Conservation (phyloP, 1,140 invertebrate species). For the Uloborus diversus region DNA sequence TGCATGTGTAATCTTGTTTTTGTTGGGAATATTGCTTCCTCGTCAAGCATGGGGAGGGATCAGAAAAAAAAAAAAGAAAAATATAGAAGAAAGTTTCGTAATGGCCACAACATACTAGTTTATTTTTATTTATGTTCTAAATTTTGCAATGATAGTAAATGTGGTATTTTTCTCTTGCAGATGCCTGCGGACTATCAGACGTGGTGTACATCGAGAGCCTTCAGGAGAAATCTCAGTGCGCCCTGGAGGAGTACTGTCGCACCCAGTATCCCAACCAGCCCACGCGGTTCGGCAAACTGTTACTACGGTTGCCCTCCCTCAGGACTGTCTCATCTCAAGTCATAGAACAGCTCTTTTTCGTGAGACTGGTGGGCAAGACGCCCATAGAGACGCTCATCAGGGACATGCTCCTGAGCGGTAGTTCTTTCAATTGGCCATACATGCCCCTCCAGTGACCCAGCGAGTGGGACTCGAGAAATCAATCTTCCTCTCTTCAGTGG, state of each 20-base stretch:
- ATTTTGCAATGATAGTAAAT: no score
- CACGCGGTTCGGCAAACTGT: constrained; percentile 91
- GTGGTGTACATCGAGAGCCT: constrained; percentile 92
- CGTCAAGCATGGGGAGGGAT: no score
- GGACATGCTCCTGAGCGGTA: constrained; percentile 91
- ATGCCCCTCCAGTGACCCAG: constrained; percentile 73
- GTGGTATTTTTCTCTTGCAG: constrained; percentile 80
- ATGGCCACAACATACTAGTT: no score
- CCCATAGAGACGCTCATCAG: constrained; percentile 95
- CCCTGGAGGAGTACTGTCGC: constrained; percentile 94
- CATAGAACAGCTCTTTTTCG: constrained; percentile 98
- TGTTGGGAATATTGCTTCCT: no score
- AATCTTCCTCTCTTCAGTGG: background rate
- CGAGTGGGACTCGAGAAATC: background rate
- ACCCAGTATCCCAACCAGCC: constrained; percentile 96
- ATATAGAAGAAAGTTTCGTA: no score
- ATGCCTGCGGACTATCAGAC: constrained; percentile 93
- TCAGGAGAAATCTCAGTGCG: constrained; percentile 97
- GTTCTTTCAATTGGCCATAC: constrained; percentile 95
- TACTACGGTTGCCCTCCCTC: constrained; percentile 90
- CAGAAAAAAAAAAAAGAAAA: no score
- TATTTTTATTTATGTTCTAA: no score
- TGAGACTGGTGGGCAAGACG: constrained; percentile 93
- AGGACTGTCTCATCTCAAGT: constrained; percentile 92
- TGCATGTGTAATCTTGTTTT: no score